Evolutionary conservation across 2,888 invertebrate species (phyloP).

Genomic region (Autographa pulchrina): DNA sequence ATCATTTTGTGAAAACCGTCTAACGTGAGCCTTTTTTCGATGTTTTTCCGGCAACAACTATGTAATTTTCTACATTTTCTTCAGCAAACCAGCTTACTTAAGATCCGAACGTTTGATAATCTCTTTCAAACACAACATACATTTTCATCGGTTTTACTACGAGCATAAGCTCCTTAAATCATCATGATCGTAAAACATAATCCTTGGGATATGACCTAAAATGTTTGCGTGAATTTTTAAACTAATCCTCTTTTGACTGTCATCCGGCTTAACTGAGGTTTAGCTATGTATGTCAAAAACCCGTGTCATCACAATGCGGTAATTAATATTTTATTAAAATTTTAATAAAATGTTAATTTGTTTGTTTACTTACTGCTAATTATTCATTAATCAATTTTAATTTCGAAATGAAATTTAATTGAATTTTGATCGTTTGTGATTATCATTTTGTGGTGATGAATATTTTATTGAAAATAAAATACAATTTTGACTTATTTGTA

Average conservation of each 20-base stretch:
- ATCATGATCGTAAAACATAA: not conserved
- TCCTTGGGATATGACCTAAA: conserved; percentile 7
- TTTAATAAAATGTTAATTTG: conserved; percentile 7
- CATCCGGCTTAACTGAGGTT: conserved; percentile 43
- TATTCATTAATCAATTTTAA: not conserved
- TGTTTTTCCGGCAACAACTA: too few species aligned
- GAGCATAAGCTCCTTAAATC: not conserved
- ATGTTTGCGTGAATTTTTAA: conserved; percentile 32
- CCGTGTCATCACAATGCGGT: conserved; percentile 18
- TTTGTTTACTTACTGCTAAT: not conserved
- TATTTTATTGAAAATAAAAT: not conserved
- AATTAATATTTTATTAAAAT: conserved; percentile 15
- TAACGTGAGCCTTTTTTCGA: too few species aligned
- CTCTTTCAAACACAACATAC: not conserved
- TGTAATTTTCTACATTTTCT: too few species aligned
- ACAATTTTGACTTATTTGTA: too few species aligned
- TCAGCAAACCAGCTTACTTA: not conserved
- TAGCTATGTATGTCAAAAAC: conserved; percentile 23
- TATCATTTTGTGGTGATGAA: not conserved
- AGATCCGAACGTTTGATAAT: not conserved
- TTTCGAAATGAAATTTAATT: not conserved
- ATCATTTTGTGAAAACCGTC: too few species aligned
- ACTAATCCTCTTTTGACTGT: conserved; percentile 46
- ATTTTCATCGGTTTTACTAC: not conserved
- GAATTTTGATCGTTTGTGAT: not conserved